Percentiles rank a stretch among this genome's conserved stretches.
phyloP scores from a whole-genome alignment of 37 sponge, comb jelly and placozoan species.

The Crambe crambe region DNA sequence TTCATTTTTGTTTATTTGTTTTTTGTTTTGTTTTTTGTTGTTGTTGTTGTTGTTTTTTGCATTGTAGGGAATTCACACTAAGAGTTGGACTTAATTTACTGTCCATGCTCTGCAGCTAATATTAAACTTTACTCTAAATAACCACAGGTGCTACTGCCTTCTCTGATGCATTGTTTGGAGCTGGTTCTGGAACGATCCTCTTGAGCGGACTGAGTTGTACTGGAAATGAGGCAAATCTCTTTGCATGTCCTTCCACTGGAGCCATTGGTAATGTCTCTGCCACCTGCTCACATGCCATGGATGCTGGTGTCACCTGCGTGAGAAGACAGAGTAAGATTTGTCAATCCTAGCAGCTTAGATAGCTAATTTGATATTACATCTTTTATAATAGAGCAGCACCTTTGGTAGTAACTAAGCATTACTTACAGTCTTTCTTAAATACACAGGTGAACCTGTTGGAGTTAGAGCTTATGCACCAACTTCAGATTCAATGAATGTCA shows the following conservation, averaged over 20 bases:
- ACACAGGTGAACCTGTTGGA: background rate
- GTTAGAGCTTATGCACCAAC: background rate
- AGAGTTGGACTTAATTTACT: too few relatives aligned
- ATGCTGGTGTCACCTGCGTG: constrained; percentile 22
- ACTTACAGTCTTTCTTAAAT: background rate
- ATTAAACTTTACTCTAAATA: too few relatives aligned
- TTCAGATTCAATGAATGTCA: background rate
- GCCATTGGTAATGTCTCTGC: background rate
- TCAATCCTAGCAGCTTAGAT: background rate
- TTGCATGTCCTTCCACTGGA: background rate
- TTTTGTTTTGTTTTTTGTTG: too few relatives aligned
- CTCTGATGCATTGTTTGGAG: constrained; percentile 24
- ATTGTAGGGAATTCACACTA: too few relatives aligned
- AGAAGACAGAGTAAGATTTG: background rate
- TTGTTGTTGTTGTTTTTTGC: too few relatives aligned
- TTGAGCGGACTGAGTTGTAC: constrained; percentile 13
- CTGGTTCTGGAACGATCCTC: constrained; percentile 21
- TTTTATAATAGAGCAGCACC: too few relatives aligned
- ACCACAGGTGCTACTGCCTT: constrained; percentile 17
- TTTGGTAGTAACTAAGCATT: background rate
- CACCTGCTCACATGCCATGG: constrained; percentile 11
- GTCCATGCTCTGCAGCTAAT: too few relatives aligned
- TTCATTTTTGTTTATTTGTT: too few relatives aligned
- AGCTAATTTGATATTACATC: background rate
- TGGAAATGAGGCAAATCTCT: constrained; percentile 19